A percentile compares a stretch with the other conserved stretches of the same genome.
phyloP scores from a whole-genome alignment of 2,113 vertebrate genomes.

The Oryzias woworae region DNA sequence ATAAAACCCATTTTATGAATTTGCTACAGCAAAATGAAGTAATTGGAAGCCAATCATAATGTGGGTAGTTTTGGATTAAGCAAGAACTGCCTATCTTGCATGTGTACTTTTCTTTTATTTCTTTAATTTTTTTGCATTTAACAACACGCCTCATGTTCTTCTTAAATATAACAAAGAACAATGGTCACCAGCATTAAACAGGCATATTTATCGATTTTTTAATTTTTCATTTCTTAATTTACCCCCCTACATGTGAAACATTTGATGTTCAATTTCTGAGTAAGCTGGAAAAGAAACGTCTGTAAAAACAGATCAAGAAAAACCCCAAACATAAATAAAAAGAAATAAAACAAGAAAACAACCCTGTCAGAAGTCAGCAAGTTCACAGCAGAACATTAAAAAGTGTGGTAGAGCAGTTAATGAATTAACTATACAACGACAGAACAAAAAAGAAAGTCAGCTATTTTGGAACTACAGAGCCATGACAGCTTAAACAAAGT shows the following conservation, averaged over 20 bases:
- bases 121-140: constrained; percentile 72
- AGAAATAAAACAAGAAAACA: constrained; percentile 19
- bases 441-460: constrained; percentile 75
- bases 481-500: constrained; percentile 94
- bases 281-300: no score
- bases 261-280: no score
- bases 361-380: constrained; percentile 76
- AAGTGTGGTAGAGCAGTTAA: constrained; percentile 85
- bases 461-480: constrained; percentile 87
- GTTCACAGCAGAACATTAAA: constrained; percentile 80
- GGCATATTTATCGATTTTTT: no score
- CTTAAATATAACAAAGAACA: constrained; percentile 38
- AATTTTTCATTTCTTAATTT: no score
- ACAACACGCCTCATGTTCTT: constrained; percentile 76
- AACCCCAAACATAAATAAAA: background rate
- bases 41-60: constrained; percentile 21
- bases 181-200: no score
- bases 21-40: constrained; percentile 5
- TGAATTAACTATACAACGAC: constrained; percentile 86
- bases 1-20: background rate
- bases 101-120: constrained; percentile 20
- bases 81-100: constrained; percentile 59
- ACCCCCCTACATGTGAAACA: no score
- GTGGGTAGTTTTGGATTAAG: constrained; percentile 10
- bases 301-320: constrained; percentile 1